These are phyloP conservation scores for Helogale parvula DNA, from an alignment of 2,113 vertebrate species.

Conservation along the genomic window DNA sequence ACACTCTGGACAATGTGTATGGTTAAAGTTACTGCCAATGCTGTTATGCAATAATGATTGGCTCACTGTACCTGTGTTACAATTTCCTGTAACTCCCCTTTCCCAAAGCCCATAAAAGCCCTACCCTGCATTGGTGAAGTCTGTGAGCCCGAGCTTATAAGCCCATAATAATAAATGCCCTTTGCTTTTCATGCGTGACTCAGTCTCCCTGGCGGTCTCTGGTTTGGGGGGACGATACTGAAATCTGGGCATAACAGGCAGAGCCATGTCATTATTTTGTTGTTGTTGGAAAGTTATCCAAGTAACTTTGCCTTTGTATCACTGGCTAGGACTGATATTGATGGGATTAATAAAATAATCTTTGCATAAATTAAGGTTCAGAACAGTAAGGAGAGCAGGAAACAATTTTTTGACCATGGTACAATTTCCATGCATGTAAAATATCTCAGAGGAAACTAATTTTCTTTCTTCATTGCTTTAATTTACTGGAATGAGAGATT, in stretches of 20 bases:
- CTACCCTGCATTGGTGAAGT: no score
- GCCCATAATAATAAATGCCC: no score
- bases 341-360: not conserved
- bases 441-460: not conserved
- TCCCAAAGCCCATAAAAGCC: no score
- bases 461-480: not conserved
- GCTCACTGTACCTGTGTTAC: no score
- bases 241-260: not conserved
- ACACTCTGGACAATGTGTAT: no score
- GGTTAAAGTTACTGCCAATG: no score
- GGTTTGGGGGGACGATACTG: no score
- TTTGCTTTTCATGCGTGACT: no score
- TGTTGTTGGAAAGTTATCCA: not conserved
- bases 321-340: not conserved
- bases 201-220: no score
- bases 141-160: no score
- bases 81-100: no score
- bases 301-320: not conserved
- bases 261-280: not conserved
- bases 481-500: not conserved
- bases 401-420: not conserved
- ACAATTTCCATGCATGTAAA: not conserved
- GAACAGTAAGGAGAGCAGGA: not conserved
- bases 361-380: not conserved
- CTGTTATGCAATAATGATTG: no score